Evolutionary conservation across 2,113 vertebrate species (phyloP).

Genomic region (Azemiops feae): DNA sequence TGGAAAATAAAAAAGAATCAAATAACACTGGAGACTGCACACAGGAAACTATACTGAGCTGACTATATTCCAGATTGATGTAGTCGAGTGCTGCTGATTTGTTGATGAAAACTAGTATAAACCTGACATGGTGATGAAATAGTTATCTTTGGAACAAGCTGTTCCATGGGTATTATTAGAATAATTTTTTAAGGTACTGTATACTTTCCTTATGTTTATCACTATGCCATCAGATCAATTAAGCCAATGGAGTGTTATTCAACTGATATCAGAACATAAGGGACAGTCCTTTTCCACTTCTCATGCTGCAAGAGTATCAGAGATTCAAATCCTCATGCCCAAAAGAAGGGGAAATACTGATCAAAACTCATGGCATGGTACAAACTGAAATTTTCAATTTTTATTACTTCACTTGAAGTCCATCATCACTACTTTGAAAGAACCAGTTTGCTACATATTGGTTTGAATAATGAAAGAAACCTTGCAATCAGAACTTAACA

Average conservation of each 20-base stretch:
- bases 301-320: neutral
- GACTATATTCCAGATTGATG: neutral
- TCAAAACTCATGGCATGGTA: neutral
- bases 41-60: neutral
- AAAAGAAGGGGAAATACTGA: neutral
- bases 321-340: neutral
- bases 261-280: neutral
- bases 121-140: neutral
- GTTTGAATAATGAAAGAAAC: conserved; percentile 14
- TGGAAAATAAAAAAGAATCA: neutral
- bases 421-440: conserved; percentile 20
- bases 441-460: neutral
- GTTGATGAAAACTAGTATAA: neutral
- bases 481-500: conserved; percentile 27
- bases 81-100: neutral
- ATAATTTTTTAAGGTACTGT: neutral
- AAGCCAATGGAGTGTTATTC: neutral
- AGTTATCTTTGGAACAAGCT: neutral
- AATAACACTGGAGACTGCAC: neutral
- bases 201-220: neutral
- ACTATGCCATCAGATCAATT: neutral
- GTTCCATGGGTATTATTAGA: neutral
- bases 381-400: conserved; percentile 12
- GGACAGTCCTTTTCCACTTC: neutral
- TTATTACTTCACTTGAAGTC: conserved; percentile 11